phyloP scores from a whole-genome alignment of 2,888 invertebrate genomes.

The Hyppa rectilinea region DNA sequence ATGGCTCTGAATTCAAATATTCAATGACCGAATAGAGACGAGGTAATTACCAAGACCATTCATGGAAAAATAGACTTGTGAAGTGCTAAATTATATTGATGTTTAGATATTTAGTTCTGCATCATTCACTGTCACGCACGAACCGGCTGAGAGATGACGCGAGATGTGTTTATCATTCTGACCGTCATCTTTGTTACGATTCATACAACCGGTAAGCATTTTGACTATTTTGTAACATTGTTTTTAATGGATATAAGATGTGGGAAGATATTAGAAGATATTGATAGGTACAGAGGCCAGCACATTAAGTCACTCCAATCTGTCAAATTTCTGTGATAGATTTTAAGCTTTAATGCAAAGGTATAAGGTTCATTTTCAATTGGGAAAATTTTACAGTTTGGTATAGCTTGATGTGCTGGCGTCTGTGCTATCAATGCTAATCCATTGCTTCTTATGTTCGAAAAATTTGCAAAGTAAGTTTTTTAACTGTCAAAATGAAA shows the following conservation, averaged over 20 bases:
- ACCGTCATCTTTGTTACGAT: conserved; percentile 12
- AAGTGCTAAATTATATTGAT: conserved; percentile 36
- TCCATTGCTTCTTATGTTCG: too few relatives aligned
- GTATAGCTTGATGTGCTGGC: too few relatives aligned
- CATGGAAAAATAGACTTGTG: background rate
- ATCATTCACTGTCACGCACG: conserved; percentile 32
- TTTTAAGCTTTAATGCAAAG: background rate
- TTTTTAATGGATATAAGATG: too few relatives aligned
- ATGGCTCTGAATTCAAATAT: conserved; percentile 29
- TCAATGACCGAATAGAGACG: background rate
- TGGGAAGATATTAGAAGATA: too few relatives aligned
- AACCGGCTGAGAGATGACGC: conserved; percentile 61
- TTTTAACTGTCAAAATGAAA: too few relatives aligned
- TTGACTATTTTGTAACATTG: background rate
- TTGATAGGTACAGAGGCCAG: too few relatives aligned
- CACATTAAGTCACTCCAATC: too few relatives aligned
- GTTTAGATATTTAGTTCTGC: conserved; percentile 17
- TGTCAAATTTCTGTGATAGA: too few relatives aligned
- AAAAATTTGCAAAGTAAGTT: too few relatives aligned
- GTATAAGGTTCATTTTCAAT: too few relatives aligned
- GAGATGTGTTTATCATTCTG: conserved; percentile 44
- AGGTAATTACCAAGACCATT: conserved; percentile 14
- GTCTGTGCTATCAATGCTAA: too few relatives aligned
- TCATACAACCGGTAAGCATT: conserved; percentile 7
- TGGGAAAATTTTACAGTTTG: too few relatives aligned